Evolutionary conservation across 2,888 invertebrate species (phyloP), one percentile per base, ranked within the genome.

Genomic region (Acanthosepion pharaonis): DNA sequence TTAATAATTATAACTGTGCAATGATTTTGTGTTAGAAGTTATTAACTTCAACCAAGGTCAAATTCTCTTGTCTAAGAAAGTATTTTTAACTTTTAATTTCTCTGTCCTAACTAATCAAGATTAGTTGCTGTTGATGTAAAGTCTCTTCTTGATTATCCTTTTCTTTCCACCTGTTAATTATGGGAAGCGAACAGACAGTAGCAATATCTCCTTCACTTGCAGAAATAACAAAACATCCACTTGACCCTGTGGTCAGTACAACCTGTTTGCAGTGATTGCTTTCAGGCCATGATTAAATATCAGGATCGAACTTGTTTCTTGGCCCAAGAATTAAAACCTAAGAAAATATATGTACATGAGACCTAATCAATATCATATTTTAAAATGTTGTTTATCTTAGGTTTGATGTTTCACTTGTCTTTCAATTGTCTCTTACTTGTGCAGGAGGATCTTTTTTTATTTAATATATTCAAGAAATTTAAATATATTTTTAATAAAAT

Each of bases 201-300:
- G 78, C 78, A n/a, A n/a, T n/a, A 15, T 78, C 78, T 78, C n/a
- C n/a, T 78, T 78, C n/a, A 11, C n/a, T n/a, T n/a, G n/a, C 78
- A 78, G n/a, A 78, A 78, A 78, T 78, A 78, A 78, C n/a, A 78
- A n/a, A 78, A n/a, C n/a, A n/a, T 78, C 78, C n/a, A 78, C 78
- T 78, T 78, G 78, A 78, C 78, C 55, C 55, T 59, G 55, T 59
- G 23, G 23, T 59, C 78, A 78, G 78, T 78, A 4, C 78, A n/a
- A 78, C 28, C n/a, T 78, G 78, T 78, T 23, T 59, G 23, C 6
- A n/a, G n/a, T 78, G 78, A 78, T 78, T 78, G n/a, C n/a, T 78
- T 78, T n/a, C n/a, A 11, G 28, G n/a, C 2, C 11, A 78, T 78
- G n/a, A 78, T 78, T 78, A 78, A n/a, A 15, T 78, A 78, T 78